Evolutionary conservation across 2,888 invertebrate genomes (phyloP), one percentile per base, ranked within the genome.

Genomic region (Brenthis ino): DNA sequence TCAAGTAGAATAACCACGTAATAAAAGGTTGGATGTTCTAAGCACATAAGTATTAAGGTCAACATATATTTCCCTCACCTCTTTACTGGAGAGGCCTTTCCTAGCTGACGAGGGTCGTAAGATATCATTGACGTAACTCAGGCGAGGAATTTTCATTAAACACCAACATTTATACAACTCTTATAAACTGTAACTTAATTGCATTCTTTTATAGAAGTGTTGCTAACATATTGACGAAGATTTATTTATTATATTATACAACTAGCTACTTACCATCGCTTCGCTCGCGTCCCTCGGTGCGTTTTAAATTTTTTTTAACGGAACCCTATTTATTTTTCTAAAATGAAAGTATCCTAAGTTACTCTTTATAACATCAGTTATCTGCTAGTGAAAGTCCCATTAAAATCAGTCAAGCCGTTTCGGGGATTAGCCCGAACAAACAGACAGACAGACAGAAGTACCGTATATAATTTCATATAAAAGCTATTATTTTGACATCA

Each of bases 71-170:
- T 48, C 54, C 47, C 63, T 47, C 64, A 64, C 58, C 63, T 70
- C 54, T 16, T 16, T 16, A 16, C 16, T 16, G 16, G 16, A 16
- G 16, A 16, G 16, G 14, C 57, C 43, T 63, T 63, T 63, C 55
- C 47, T 51, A 20, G 63, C 54, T 72, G 74, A 76, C 70, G 56
- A 68, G 75, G 76, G 75, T 75, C 68, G 69, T 57, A 57, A 72
- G 61, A 68, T 68, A 69, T 70, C 60, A 70, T 67, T 56, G 72
- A 68, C 58, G 63, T 70, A 65, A 70, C 61, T 68, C 66, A 57
- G 20, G 55, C 48, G 56, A 68, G 72, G 77, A 77, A 77, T 77
- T 77, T 79, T 79, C 76, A 78, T 77, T 77, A 74, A 71, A 72
- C 69, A 57, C 72, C 53, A 68, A 72, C 68, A 69, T 71, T 69